Evolutionary conservation across 2,797 vertebrate genomes (phyloP).

Genomic region (Molossus molossus): DNA sequence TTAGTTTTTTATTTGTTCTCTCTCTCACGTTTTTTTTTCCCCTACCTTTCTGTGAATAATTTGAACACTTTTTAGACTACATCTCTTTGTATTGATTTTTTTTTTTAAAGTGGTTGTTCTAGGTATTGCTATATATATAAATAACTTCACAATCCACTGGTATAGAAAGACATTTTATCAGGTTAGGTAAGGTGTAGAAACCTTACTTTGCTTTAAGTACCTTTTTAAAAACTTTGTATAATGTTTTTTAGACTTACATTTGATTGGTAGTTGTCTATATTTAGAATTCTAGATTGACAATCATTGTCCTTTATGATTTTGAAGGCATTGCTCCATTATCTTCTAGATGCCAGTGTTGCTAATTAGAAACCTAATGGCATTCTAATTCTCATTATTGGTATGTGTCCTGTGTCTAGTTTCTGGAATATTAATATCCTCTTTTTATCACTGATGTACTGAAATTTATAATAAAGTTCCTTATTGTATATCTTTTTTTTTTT

Average conservation of each 20-base stretch:
- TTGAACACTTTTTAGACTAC: slow-evolving; percentile 9
- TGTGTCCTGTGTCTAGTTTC: slow-evolving; percentile 2
- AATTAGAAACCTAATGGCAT: slow-evolving; percentile 20
- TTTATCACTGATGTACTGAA: slow-evolving; percentile 22
- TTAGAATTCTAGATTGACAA: not conserved
- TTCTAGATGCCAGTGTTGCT: not conserved
- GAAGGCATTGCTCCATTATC: slow-evolving; percentile 1
- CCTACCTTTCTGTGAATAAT: not conserved
- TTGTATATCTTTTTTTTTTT: not conserved
- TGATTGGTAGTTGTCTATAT: slow-evolving; percentile 28
- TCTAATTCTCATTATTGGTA: slow-evolving; percentile 22
- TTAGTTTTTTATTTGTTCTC: slow-evolving; percentile 36
- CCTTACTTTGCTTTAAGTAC: not conserved
- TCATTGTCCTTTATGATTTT: slow-evolving; percentile 53
- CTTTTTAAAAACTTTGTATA: slow-evolving; percentile 13
- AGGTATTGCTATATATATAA: not conserved
- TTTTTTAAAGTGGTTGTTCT: not conserved
- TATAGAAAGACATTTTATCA: not conserved
- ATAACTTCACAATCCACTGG: not conserved
- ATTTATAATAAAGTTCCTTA: not conserved
- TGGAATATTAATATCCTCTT: not conserved
- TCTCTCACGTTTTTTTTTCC: not conserved
- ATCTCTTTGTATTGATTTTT: not conserved
- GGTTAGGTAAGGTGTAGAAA: not conserved
- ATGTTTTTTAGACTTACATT: slow-evolving; percentile 34